Percentiles rank a stretch among this genome's conserved stretches.
Evolutionary conservation across 2,888 invertebrate genomes (phyloP).

Genomic region (Athrips mouffetella): DNA sequence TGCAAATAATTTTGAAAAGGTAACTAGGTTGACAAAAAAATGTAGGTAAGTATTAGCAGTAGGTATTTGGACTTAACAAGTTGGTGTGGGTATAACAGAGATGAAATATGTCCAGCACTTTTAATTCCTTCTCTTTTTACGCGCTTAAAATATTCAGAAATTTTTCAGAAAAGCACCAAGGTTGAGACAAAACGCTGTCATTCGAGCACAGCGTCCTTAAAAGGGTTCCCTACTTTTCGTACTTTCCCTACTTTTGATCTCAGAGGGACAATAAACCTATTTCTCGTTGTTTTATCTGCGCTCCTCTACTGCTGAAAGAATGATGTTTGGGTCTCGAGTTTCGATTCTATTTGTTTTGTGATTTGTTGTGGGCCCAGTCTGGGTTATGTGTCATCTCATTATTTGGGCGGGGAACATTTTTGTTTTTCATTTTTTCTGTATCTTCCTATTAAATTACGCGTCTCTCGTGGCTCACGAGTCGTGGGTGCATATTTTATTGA

Average conservation of each 20-base stretch:
- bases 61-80: too few relatives aligned
- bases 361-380: conserved; percentile 6
- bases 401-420: neutral
- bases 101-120: too few relatives aligned
- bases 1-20: too few relatives aligned
- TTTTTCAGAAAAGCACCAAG: conserved; percentile 35
- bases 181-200: conserved; percentile 53
- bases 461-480: too few relatives aligned
- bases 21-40: too few relatives aligned
- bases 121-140: too few relatives aligned
- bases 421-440: neutral
- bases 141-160: conserved; percentile 49
- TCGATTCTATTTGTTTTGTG: neutral
- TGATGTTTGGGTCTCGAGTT: conserved; percentile 12
- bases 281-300: conserved; percentile 54
- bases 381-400: conserved; percentile 3
- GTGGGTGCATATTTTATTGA: too few relatives aligned
- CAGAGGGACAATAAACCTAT: conserved; percentile 53
- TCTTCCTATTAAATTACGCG: too few relatives aligned
- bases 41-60: too few relatives aligned
- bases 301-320: conserved; percentile 28
- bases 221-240: conserved; percentile 46
- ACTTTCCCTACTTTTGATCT: conserved; percentile 48
- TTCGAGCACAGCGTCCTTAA: conserved; percentile 38
- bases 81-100: too few relatives aligned